Evolutionary conservation across 2,797 vertebrate species (phyloP).

Genomic region (Peromyscus melanophrys): DNA sequence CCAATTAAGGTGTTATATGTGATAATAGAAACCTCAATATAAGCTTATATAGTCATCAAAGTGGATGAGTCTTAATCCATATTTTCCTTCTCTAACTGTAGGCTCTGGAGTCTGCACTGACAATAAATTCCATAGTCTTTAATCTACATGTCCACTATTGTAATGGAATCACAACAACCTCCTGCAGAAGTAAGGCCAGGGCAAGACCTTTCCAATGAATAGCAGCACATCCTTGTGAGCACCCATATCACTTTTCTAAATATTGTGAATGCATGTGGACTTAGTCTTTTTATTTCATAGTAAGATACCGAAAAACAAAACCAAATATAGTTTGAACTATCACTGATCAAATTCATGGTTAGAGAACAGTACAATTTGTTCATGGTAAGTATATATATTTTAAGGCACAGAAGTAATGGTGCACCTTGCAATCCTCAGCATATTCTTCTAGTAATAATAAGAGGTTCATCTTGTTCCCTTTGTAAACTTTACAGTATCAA

Average conservation of each 20-base stretch:
- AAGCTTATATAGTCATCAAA: neutral
- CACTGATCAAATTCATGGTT: neutral
- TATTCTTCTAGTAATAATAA: neutral
- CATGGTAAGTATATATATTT: neutral
- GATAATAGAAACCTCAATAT: neutral
- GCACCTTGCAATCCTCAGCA: accelerated
- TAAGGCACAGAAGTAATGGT: neutral
- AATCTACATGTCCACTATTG: neutral
- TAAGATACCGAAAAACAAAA: neutral
- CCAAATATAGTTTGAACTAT: neutral
- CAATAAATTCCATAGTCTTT: neutral
- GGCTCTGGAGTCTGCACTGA: accelerated
- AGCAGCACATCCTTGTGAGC: neutral
- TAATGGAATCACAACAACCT: neutral
- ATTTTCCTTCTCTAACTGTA: neutral
- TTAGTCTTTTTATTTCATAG: neutral
- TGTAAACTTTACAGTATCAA: neutral
- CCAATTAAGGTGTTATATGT: neutral
- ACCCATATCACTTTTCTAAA: neutral
- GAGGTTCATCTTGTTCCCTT: neutral
- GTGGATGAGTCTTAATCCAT: neutral
- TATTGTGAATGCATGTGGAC: neutral
- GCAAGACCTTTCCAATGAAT: neutral
- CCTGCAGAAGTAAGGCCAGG: neutral
- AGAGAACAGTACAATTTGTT: neutral